Percentiles rank a stretch among this genome's conserved stretches.
Evolutionary conservation across 2,113 vertebrate species (phyloP).

Genomic region (Psilopogon haemacephalus): DNA sequence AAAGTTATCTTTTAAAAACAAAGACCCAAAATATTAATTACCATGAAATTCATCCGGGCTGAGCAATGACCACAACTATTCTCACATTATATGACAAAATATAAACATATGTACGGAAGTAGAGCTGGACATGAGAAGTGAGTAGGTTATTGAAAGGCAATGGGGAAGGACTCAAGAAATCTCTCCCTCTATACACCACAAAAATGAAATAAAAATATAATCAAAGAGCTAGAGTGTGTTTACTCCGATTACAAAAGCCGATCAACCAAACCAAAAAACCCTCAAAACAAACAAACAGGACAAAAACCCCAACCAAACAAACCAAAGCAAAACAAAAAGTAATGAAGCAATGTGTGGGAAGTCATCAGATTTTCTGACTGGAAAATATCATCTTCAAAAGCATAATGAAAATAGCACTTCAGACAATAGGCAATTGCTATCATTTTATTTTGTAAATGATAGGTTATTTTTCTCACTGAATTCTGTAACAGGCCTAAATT

Average conservation of each 20-base stretch:
- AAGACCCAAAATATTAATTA: neutral
- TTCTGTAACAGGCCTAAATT: neutral
- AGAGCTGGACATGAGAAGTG: neutral
- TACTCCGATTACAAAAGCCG: neutral
- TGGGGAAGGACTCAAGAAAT: neutral
- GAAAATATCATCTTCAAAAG: neutral
- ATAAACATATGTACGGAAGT: neutral
- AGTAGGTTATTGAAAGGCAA: neutral
- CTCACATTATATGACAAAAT: neutral
- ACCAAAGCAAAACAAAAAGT: neutral
- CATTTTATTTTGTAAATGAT: neutral
- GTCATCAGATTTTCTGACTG: neutral
- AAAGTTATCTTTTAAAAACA: neutral
- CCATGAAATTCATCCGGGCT: neutral
- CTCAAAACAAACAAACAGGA: too few species aligned
- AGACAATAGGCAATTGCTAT: neutral
- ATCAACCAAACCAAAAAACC: too few species aligned
- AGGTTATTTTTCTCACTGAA: neutral
- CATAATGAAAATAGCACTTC: neutral
- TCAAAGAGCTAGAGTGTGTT: conserved; percentile 10
- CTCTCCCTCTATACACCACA: conserved; percentile 26
- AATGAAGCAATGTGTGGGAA: neutral
- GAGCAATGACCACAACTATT: neutral
- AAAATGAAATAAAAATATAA: conserved; percentile 38
- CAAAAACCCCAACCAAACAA: too few species aligned